These are phyloP conservation scores for Colletes gigas DNA, from an alignment of 1,140 invertebrate genomes.

Conservation along the genomic window DNA sequence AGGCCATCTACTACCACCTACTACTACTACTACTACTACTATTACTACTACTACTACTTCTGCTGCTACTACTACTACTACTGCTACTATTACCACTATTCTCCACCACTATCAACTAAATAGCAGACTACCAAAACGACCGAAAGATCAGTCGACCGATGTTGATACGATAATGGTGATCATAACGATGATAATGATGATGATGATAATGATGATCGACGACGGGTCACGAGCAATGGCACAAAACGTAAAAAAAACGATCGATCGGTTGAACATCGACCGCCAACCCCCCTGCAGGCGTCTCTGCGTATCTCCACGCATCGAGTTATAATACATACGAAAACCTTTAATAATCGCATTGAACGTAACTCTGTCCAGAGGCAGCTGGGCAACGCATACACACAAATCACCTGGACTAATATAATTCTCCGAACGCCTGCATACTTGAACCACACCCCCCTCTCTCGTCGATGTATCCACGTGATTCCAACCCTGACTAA, in stretches of 20 bases:
- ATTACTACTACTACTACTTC: conserved; percentile 56
- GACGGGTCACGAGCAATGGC: conserved; percentile 15
- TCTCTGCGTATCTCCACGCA: conserved; percentile 23
- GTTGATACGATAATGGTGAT: conserved; percentile 28
- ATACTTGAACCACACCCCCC: conserved; percentile 5
- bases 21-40: conserved; percentile 58
- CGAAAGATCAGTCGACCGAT: conserved; percentile 58
- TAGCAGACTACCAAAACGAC: conserved; percentile 55
- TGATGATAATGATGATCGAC: conserved; percentile 38
- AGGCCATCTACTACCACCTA: conserved; percentile 68
- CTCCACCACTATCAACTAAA: conserved; percentile 55
- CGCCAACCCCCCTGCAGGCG: background rate
- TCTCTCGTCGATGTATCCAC: conserved; percentile 30
- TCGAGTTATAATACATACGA: background rate
- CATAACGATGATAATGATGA: background rate
- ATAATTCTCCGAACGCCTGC: conserved; percentile 12
- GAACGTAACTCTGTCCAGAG: no score
- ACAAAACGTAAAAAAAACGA: conserved; percentile 10
- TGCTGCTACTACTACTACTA: conserved; percentile 53
- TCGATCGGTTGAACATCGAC: background rate
- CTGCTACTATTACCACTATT: conserved; percentile 58
- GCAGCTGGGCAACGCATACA: background rate
- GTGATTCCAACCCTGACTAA: conserved; percentile 34
- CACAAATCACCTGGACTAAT: conserved; percentile 12
- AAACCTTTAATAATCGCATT: background rate